A percentile compares a stretch with the other conserved stretches of the same genome.
Conservation (phyloP, 2,888 invertebrate genomes). For the Arctia plantaginis region DNA sequence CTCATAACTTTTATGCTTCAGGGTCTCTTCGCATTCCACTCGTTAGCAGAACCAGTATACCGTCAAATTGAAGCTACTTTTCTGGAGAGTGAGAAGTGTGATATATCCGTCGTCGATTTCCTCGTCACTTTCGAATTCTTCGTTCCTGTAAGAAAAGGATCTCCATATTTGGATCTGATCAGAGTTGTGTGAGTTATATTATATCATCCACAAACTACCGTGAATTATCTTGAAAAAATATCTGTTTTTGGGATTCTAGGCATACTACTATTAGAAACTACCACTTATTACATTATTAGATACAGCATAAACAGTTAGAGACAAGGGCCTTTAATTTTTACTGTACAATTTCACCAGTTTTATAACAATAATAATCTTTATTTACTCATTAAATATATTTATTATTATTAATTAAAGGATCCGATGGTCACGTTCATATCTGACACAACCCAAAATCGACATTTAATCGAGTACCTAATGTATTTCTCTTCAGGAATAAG, state of each 20-base stretch:
- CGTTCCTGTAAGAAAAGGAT: slow-evolving; percentile 67
- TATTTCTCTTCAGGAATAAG: slow-evolving; percentile 69
- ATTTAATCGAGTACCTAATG: background rate
- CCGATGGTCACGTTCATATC: too few species aligned
- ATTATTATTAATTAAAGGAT: too few species aligned
- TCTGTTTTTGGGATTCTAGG: too few species aligned
- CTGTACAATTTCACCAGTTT: background rate
- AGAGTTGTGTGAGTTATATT: slow-evolving; percentile 66
- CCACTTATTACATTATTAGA: too few species aligned
- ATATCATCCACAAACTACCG: background rate
- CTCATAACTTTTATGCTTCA: slow-evolving; percentile 32
- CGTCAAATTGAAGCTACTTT: slow-evolving; percentile 83
- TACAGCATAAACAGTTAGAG: too few species aligned
- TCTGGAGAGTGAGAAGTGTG: slow-evolving; percentile 86
- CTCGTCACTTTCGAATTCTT: slow-evolving; percentile 64
- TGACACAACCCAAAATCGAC: background rate
- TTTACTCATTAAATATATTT: too few species aligned
- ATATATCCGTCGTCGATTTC: slow-evolving; percentile 79
- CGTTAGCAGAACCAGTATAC: slow-evolving; percentile 79
- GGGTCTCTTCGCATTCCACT: slow-evolving; percentile 83
- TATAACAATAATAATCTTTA: too few species aligned
- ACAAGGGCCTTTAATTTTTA: too few species aligned
- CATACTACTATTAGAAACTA: too few species aligned
- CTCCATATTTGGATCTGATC: slow-evolving; percentile 71
- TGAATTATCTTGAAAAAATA: too few species aligned